Evolutionary conservation across 2,113 vertebrate genomes (phyloP), one percentile per base, ranked within the genome.

Genomic region (Megalops atlanticus): DNA sequence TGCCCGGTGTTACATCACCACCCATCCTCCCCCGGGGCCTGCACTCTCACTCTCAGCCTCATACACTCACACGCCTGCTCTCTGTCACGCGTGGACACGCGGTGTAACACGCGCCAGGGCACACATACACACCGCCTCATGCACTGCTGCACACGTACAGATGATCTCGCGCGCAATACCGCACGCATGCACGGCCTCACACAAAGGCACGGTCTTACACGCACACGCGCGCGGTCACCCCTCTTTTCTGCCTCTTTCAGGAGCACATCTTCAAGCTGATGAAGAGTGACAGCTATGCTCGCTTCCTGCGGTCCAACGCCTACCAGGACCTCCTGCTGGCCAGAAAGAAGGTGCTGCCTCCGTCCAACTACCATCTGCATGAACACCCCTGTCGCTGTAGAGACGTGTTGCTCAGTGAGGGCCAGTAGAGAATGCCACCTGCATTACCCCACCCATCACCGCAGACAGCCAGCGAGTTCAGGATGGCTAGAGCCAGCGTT

Each of bases 261-360:
- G 97, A 98, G 87, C 97, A 99, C 92, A 99, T 99, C 92, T 99
- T 97, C 92, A 97, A 98, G 91, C 93, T 99, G 90, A 99, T 99
- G 97, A 99, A 97, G 93, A 99, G 97, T 91, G 97, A 99, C 95
- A 99, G 97, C 93, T 99, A 98, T 15, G 95, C 97, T 45, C 97
- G 97, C 87, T 99, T 98, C 92, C 95, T 99, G 88, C 95, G 97
- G 85, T 99, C 97, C 0, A 97, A 92, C 41, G 95, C 95, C 87
- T 99, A 99, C 92, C 97, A 99, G 92, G 97, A 99, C 91, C 93
- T 99, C 90, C 86, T 98, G 91, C 91, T 95, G 90, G 96, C 95
- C 27, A 96, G 96, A 89, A 98, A 97, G 95, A 99, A 99, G 97
- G 97, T 99, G 88, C 89, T 74, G 27, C 77, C 78, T 78, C 72